phyloP scores from a whole-genome alignment of 2,797 vertebrate genomes.

The Sebastes cheni region DNA sequence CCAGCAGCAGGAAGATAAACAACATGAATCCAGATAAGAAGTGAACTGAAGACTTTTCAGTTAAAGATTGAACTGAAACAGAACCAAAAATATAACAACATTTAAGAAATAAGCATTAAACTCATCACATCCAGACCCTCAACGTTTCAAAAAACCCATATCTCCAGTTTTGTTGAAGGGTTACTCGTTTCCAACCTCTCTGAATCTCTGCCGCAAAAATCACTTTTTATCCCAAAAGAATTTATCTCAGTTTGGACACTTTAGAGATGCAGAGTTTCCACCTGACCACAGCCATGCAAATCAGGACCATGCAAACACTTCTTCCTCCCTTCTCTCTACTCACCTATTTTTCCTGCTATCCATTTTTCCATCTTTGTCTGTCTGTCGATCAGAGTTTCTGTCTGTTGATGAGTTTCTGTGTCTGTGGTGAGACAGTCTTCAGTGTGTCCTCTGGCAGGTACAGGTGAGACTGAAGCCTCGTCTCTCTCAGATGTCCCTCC shows the following conservation, averaged over 20 bases:
- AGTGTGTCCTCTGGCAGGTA: not conserved
- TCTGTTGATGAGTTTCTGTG: not conserved
- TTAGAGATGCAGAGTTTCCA: not conserved
- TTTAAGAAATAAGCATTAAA: not conserved
- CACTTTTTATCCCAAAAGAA: not conserved
- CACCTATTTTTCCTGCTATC: slow-evolving; percentile 36
- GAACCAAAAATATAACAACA: not conserved
- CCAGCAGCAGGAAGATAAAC: no score
- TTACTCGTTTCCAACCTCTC: not conserved
- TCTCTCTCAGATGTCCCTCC: not conserved
- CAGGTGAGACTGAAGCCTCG: not conserved
- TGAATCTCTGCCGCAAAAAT: not conserved
- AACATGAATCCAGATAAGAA: not conserved
- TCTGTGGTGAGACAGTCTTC: not conserved
- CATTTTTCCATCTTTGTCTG: not conserved
- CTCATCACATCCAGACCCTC: no score
- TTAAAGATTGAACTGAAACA: not conserved
- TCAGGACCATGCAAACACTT: not conserved
- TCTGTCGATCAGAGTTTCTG: not conserved
- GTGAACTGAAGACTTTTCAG: not conserved
- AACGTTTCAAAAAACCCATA: no score
- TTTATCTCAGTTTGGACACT: not conserved
- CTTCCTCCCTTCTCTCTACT: not conserved
- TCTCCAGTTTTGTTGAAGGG: no score
- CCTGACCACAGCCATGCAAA: not conserved